Conservation (phyloP, 2,888 invertebrate genomes). For the Heliconius hortense region DNA sequence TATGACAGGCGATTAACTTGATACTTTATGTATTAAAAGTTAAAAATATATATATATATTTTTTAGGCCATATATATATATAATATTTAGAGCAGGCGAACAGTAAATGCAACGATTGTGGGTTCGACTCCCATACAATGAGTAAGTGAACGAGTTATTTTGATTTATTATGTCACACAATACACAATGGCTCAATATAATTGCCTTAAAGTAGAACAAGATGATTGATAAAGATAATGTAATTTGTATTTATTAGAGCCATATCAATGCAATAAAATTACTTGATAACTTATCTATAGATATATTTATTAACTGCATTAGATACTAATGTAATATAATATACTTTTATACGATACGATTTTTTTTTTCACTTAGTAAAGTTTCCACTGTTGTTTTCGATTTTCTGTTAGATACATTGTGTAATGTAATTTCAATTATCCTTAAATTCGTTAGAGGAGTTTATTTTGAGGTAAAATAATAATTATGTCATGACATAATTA, state of each 20-base stretch:
- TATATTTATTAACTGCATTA: not conserved
- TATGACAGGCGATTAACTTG: not conserved
- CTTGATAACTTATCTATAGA: not conserved
- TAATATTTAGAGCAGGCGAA: too few relatives aligned
- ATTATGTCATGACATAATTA: not conserved
- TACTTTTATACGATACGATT: too few relatives aligned
- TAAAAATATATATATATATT: too few relatives aligned
- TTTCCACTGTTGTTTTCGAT: too few relatives aligned
- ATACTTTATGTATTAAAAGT: too few relatives aligned
- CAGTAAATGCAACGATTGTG: too few relatives aligned
- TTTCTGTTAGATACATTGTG: not conserved
- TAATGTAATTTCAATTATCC: not conserved
- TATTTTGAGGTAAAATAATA: not conserved
- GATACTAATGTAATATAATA: not conserved
- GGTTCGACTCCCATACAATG: too few relatives aligned
- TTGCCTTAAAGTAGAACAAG: not conserved
- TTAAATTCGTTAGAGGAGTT: not conserved
- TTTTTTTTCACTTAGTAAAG: too few relatives aligned
- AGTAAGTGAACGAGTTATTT: too few relatives aligned
- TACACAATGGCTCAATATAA: too few relatives aligned
- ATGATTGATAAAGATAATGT: not conserved
- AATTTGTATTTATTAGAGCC: not conserved
- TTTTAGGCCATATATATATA: too few relatives aligned
- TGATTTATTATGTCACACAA: too few relatives aligned
- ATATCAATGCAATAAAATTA: slow-evolving; percentile 4